phyloP scores from a whole-genome alignment of 2,888 invertebrate species.

The Apotomis betuletana region DNA sequence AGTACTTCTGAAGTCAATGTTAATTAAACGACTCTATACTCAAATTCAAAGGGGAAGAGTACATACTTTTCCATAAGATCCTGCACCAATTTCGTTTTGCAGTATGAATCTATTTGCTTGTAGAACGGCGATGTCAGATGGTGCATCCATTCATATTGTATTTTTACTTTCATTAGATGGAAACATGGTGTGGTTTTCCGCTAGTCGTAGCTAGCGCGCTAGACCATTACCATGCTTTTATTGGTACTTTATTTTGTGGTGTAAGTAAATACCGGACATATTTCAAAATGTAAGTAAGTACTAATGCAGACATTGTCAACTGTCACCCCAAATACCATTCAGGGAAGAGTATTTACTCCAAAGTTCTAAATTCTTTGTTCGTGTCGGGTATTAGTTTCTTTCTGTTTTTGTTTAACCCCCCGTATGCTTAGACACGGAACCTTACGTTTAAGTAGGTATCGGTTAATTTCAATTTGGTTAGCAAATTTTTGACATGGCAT shows the following conservation, averaged over 20 bases:
- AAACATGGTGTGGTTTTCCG: constrained; percentile 55
- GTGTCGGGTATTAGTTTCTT: no score
- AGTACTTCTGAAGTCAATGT: no score
- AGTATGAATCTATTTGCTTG: constrained; percentile 84
- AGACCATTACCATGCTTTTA: constrained; percentile 38
- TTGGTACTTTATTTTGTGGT: constrained; percentile 10
- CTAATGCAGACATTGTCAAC: background rate
- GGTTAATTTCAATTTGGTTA: no score
- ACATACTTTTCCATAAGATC: constrained; percentile 89
- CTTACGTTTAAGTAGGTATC: no score
- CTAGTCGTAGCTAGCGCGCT: constrained; percentile 29
- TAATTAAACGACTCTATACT: no score
- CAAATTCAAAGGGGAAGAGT: no score
- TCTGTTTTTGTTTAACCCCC: no score
- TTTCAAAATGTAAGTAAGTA: background rate
- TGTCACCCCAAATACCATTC: background rate
- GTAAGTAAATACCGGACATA: background rate
- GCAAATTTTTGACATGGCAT: no score
- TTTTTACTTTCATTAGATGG: constrained; percentile 63
- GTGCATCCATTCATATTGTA: constrained; percentile 63
- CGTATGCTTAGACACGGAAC: no score
- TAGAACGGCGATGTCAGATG: constrained; percentile 68
- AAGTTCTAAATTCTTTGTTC: no score
- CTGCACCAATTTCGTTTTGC: constrained; percentile 87
- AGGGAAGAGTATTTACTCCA: background rate